A percentile compares a stretch with the other conserved stretches of the same genome.
phyloP scores from a whole-genome alignment of 2,888 invertebrate genomes.

The Petrolisthes manimaculis region DNA sequence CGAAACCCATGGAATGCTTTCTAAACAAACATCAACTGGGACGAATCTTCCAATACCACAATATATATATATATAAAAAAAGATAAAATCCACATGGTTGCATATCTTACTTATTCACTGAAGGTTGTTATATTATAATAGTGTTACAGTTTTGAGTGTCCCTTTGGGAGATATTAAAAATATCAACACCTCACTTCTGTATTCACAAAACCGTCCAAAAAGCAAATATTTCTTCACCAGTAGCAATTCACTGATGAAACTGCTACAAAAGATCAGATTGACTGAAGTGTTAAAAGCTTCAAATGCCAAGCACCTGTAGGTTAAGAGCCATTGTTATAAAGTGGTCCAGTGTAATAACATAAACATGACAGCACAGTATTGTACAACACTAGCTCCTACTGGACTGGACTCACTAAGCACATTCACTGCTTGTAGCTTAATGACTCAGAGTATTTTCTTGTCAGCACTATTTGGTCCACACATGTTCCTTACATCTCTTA shows the following conservation, averaged over 20 bases:
- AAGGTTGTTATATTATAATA: background rate
- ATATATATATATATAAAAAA: background rate
- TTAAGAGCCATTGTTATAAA: background rate
- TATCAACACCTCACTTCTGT: background rate
- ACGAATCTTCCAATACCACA: constrained; percentile 1
- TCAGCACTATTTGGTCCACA: background rate
- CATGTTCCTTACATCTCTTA: background rate
- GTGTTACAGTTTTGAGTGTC: background rate
- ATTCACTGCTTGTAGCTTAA: too few relatives aligned
- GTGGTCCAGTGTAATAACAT: too few relatives aligned
- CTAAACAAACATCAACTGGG: constrained; percentile 9
- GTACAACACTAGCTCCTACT: too few relatives aligned
- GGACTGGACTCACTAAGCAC: too few relatives aligned
- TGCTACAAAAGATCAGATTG: background rate
- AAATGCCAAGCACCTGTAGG: background rate
- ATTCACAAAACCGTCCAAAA: background rate
- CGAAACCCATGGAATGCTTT: background rate
- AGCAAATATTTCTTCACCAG: background rate
- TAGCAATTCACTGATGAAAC: background rate
- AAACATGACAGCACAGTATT: too few relatives aligned
- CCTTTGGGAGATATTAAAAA: background rate
- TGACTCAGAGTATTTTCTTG: background rate
- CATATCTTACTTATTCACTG: background rate
- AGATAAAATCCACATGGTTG: background rate
- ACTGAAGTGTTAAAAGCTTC: background rate